phyloP scores from a whole-genome alignment of 1,140 invertebrate genomes.

The Hylyphantes graminicola region DNA sequence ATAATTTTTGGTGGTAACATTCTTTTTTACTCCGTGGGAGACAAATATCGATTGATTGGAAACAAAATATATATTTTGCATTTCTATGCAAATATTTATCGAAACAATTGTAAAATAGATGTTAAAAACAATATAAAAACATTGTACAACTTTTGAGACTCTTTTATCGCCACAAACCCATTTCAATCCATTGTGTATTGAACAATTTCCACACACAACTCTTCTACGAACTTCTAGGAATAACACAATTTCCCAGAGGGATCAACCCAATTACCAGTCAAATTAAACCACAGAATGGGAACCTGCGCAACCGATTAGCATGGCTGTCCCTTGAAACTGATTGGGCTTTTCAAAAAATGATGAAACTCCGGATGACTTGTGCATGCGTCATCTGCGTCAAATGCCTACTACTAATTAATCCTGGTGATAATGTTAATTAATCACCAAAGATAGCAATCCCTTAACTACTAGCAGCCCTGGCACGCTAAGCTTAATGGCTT shows the following conservation, averaged over 20 bases:
- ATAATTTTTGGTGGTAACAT: no score
- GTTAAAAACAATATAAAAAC: no score
- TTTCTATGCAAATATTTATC: no score
- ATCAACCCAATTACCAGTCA: conserved; percentile 14
- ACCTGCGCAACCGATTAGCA: conserved; percentile 33
- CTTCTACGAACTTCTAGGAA: background rate
- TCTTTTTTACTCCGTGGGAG: no score
- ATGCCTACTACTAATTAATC: conserved; percentile 40
- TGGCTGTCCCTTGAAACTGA: conserved; percentile 23
- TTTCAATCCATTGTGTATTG: no score
- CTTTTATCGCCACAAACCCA: no score
- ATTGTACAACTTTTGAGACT: no score
- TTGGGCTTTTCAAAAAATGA: conserved; percentile 46
- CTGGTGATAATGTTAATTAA: conserved; percentile 41
- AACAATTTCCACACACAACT: no score
- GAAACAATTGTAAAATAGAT: no score
- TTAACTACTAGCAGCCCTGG: conserved; percentile 18
- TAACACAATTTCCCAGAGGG: background rate
- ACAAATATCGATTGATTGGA: no score
- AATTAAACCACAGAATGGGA: no score
- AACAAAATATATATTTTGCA: no score
- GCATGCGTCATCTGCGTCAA: background rate
- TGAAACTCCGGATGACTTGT: conserved; percentile 12
- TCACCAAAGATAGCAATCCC: conserved; percentile 32
- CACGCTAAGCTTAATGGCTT: conserved; percentile 34